A percentile compares a stretch with the other conserved stretches of the same genome.
These are phyloP conservation scores for Cactoblastis cactorum DNA, from an alignment of 2,888 invertebrate species.

Conservation along the genomic window DNA sequence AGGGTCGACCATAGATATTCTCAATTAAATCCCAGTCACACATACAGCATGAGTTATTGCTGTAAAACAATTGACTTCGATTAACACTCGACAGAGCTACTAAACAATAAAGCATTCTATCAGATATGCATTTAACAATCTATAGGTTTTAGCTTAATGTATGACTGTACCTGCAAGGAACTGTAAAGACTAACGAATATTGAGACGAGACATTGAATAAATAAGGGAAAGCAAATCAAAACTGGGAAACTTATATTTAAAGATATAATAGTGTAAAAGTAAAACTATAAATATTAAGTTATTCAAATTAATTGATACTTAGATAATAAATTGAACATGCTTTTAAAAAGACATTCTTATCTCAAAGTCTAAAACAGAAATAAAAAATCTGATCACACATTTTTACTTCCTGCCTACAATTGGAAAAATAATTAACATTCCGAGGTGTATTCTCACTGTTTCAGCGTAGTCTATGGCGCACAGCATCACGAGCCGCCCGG, in stretches of 20 bases:
- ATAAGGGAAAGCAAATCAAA: neutral
- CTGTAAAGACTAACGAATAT: conserved; percentile 14
- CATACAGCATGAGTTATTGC: conserved; percentile 56
- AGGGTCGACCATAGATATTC: conserved; percentile 51
- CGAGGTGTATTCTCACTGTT: conserved; percentile 11
- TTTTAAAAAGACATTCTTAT: too few species aligned
- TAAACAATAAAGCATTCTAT: conserved; percentile 60
- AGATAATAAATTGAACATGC: too few species aligned
- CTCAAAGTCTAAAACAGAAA: neutral
- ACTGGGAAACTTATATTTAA: neutral
- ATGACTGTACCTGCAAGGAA: conserved; percentile 20
- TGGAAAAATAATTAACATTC: neutral
- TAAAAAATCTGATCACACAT: neutral
- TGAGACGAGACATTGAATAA: neutral
- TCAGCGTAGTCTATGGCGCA: conserved; percentile 35
- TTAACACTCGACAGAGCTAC: conserved; percentile 67
- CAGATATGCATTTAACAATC: conserved; percentile 29
- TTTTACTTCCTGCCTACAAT: neutral
- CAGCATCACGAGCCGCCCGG: conserved; percentile 60
- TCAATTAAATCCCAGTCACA: conserved; percentile 61
- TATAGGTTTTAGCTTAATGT: conserved; percentile 33
- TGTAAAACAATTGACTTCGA: conserved; percentile 72
- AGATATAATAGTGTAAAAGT: too few species aligned
- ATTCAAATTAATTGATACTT: too few species aligned
- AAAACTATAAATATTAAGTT: too few species aligned